These are phyloP conservation scores for Shinisaurus crocodilurus DNA, from an alignment of 2,113 vertebrate species.

Conservation along the genomic window DNA sequence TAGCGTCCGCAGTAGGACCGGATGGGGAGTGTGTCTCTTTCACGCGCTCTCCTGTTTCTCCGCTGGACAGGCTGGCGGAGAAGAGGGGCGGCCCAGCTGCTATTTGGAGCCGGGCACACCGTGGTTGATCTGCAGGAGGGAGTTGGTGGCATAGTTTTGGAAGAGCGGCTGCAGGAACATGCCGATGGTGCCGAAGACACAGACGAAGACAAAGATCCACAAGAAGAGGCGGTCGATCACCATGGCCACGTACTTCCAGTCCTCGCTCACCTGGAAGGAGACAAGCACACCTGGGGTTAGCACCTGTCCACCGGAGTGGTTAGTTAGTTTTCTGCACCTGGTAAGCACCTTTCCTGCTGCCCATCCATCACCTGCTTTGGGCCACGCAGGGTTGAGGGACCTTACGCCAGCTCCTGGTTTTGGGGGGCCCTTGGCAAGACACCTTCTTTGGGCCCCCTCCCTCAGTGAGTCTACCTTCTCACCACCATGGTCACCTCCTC, in stretches of 20 bases:
- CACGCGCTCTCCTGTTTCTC: neutral
- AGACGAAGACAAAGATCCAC: slow-evolving; percentile 96
- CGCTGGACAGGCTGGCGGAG: accelerated
- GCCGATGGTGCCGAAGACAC: slow-evolving; percentile 92
- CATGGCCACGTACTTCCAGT: slow-evolving; percentile 99
- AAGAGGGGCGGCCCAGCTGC: accelerated
- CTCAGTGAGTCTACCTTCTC: too few relatives aligned
- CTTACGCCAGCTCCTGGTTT: too few relatives aligned
- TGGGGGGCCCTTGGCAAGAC: too few relatives aligned
- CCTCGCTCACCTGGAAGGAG: slow-evolving; percentile 89
- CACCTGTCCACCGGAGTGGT: too few relatives aligned
- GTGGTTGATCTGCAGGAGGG: slow-evolving; percentile 79
- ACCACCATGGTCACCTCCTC: too few relatives aligned
- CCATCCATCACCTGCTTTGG: too few relatives aligned
- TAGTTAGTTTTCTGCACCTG: too few relatives aligned
- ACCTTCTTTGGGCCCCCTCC: too few relatives aligned
- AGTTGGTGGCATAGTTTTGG: slow-evolving; percentile 90
- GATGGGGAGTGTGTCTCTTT: neutral
- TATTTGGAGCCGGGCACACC: slow-evolving; percentile 75
- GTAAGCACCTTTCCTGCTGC: too few relatives aligned
- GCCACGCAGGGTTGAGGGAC: too few relatives aligned
- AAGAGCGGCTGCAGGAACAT: slow-evolving; percentile 98
- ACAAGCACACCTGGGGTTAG: accelerated
- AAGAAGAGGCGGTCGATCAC: slow-evolving; percentile 97
- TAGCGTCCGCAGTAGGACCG: neutral